Evolutionary conservation across 2,888 invertebrate species (phyloP), one percentile per base, ranked within the genome.

Genomic region (Ennomos fuscantarius): DNA sequence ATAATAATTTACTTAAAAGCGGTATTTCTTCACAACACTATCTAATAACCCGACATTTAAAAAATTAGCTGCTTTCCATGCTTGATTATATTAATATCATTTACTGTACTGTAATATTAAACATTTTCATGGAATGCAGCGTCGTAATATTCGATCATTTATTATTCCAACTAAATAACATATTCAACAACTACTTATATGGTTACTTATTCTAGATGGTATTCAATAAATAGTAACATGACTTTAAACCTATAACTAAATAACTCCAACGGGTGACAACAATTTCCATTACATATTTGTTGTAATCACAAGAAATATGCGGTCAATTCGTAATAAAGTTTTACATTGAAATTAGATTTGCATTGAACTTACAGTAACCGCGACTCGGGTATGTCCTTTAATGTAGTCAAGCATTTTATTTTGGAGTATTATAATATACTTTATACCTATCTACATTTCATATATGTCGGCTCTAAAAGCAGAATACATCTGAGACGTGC

Each of bases 171-270:
- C 76, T 75, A 76, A 69, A 50, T 63, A 52, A 61, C 46, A 73
- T 74, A 76, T 62, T 70, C 70, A 72, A 75, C 74, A 76, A 74
- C 69, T 76, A 80, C 72, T 55, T 31, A 49, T 72, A 78, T 72
- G 67, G 70, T 74, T 69, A 72, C 74, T 78, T 77, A 80, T 72
- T 74, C 55, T 64, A 66, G 58, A 75, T 72, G 74, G 71, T 69
- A 70, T 73, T 76, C 61, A 82, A 83, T 82, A 81, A 82, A 82
- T 81, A 81, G 72, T 71, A 73, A 67, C 77, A 77, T 77, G 72
- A 74, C 63, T 70, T 70, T 75, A 77, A 70, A 65, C 53, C 67
- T 71, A 66, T 73, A 68, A 54, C 55, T 65, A 63, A 50, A 45
- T 55, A 63, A 63, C 61, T 47, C 53, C 69, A 69, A 72, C 70